Conservation (phyloP, 2,888 invertebrate species). For the Erpobdella octoculata region DNA sequence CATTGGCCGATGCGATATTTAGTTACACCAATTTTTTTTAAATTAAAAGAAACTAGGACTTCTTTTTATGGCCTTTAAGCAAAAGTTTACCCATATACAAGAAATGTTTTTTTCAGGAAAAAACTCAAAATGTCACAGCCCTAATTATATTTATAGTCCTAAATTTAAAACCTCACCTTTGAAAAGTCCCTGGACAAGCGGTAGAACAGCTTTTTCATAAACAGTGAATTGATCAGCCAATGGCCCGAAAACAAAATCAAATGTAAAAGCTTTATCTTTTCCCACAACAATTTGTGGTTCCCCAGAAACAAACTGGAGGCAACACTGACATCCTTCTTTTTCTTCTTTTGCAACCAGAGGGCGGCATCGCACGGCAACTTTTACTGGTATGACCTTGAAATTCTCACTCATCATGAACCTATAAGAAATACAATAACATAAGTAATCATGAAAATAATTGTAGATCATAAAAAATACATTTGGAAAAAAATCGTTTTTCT, state of each 20-base stretch:
- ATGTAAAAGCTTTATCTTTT: slow-evolving; percentile 69
- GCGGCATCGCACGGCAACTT: slow-evolving; percentile 74
- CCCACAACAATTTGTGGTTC: slow-evolving; percentile 58
- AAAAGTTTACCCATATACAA: neutral
- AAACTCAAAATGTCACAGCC: neutral
- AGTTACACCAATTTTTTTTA: too few species aligned
- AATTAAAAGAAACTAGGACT: too few species aligned
- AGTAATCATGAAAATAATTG: too few species aligned
- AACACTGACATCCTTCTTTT: slow-evolving; percentile 58
- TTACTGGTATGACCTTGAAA: slow-evolving; percentile 55
- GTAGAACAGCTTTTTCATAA: slow-evolving; percentile 66
- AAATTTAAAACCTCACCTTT: slow-evolving; percentile 62
- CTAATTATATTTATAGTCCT: neutral
- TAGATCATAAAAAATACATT: too few species aligned
- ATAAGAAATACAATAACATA: too few species aligned
- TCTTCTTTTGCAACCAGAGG: slow-evolving; percentile 69
- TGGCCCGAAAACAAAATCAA: slow-evolving; percentile 71
- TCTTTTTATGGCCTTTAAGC: too few species aligned
- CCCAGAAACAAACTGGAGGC: slow-evolving; percentile 45
- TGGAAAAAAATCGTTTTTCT: too few species aligned
- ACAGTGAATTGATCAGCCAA: slow-evolving; percentile 65
- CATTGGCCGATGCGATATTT: too few species aligned
- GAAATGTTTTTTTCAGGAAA: neutral
- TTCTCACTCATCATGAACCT: too few species aligned
- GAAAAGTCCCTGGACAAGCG: slow-evolving; percentile 68